Conservation (phyloP, 2,113 vertebrate species). For the Carlito syrichta region DNA sequence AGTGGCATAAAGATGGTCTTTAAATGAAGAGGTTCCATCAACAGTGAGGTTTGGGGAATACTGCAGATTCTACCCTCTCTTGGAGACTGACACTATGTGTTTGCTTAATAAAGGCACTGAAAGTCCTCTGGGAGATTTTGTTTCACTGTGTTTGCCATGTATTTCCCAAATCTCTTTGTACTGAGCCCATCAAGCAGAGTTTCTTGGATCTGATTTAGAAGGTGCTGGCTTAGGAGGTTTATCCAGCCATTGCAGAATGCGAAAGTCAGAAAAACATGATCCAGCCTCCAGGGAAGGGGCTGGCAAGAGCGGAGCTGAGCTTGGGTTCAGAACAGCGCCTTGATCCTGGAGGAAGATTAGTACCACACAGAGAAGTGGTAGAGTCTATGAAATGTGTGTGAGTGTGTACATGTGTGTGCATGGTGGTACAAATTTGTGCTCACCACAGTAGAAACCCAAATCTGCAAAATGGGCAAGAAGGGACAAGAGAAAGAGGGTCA, state of each 20-base stretch:
- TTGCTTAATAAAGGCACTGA: neutral
- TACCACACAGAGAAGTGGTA: accelerated
- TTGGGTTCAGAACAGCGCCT: neutral
- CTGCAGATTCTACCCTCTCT: neutral
- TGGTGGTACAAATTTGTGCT: neutral
- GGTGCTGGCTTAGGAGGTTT: neutral
- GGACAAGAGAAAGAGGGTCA: neutral
- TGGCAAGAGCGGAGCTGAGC: neutral
- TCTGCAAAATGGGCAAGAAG: neutral
- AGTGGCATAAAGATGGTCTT: neutral
- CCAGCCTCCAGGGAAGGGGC: neutral
- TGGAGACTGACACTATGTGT: neutral
- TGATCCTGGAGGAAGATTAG: neutral
- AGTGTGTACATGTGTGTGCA: accelerated
- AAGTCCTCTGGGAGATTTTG: neutral
- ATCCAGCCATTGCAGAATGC: neutral
- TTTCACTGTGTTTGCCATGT: accelerated
- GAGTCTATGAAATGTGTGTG: too few species aligned
- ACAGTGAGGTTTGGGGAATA: neutral
- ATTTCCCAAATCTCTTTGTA: neutral
- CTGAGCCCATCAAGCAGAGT: neutral
- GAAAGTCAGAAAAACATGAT: neutral
- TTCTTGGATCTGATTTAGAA: neutral
- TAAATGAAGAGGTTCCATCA: neutral
- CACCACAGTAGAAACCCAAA: neutral